Base-by-base conservation (phyloP, 2,113 vertebrate species). In the Tautogolabrus adspersus region DNA sequence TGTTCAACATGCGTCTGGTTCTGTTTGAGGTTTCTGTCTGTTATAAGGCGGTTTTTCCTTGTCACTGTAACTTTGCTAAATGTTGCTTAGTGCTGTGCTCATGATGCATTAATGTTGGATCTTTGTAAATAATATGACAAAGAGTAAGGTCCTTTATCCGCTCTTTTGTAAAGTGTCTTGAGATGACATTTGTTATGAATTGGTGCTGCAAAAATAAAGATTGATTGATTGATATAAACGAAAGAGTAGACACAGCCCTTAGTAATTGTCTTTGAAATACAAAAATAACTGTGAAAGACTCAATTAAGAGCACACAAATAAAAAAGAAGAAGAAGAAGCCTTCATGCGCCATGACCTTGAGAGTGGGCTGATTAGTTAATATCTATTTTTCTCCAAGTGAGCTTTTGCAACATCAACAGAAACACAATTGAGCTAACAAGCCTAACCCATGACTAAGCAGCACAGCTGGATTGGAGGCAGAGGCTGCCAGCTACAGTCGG, bases 361-460 rank as follows among this genome's bases (percentile, higher is more conserved):
- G 40, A 18, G 55, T 10, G 12, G 60, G 40, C 19, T 51, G 47
- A 61, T 26, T 73, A 70, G 30, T 51, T 70, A 1, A 72, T 68
- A 65, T 54, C 4, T 4, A 19, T 54, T 75, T 65, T 22, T 54
- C 44, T 15, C 30, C 38, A 44, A n/a, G 19, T 18, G 26, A 73
- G 49, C n/a, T 19, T 49, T 60, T 55, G 30, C 21, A 63, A 63
- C 40, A 79, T 66, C 70, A 47, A 59, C 61, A 80, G 56, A 59
- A 59, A 73, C 77, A 74, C 16, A 49, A 56, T 30, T 26, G 56
- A 49, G 12, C 37, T 82, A 79, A 87, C 77, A 66, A 86, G 63
- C 37, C 22, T 37, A 51, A 72, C 44, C 65, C 62, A 46, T 44
- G 16, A 77, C 70, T 61, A 77, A 84, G 73, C 78, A 34, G 42